Conservation (phyloP, 2,113 vertebrate species). For the Ancistrus triradiatus region DNA sequence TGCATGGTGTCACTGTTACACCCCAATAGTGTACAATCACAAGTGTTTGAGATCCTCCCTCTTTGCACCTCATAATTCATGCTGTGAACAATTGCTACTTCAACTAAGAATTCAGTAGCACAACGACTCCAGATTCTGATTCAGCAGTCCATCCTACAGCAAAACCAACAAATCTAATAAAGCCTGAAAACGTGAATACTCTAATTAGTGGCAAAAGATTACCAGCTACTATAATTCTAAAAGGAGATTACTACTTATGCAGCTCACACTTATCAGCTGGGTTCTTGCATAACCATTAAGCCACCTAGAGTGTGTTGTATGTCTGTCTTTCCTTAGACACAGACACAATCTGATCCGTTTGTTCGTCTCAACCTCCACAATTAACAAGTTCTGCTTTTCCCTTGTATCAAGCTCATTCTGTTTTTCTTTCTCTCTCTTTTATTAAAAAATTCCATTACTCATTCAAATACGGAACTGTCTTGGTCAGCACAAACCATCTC, state of each 20-base stretch:
- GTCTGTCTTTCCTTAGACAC: conserved; percentile 27
- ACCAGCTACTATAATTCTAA: neutral
- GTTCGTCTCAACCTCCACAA: conserved; percentile 24
- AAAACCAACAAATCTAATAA: conserved; percentile 7
- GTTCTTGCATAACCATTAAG: conserved; percentile 18
- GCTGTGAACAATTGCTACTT: neutral
- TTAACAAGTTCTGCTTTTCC: conserved; percentile 45
- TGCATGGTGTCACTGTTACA: too few species aligned
- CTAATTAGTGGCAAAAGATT: neutral
- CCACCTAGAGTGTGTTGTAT: conserved; percentile 27
- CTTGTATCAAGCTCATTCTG: too few species aligned
- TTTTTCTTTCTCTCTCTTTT: conserved; percentile 17
- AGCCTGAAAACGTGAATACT: conserved; percentile 4
- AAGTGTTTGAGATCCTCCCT: too few species aligned
- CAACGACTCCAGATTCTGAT: neutral
- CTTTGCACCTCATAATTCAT: neutral
- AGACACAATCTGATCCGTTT: conserved; percentile 44
- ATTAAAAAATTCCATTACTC: conserved; percentile 11
- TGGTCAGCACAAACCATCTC: conserved; percentile 15
- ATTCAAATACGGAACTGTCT: conserved; percentile 38
- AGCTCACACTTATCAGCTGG: conserved; percentile 1
- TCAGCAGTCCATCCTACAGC: neutral
- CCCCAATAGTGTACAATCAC: too few species aligned
- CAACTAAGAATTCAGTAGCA: neutral
- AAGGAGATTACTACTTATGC: neutral